Evolutionary conservation across 2,797 vertebrate genomes (phyloP).

Genomic region (Epinephelus malabaricus): DNA sequence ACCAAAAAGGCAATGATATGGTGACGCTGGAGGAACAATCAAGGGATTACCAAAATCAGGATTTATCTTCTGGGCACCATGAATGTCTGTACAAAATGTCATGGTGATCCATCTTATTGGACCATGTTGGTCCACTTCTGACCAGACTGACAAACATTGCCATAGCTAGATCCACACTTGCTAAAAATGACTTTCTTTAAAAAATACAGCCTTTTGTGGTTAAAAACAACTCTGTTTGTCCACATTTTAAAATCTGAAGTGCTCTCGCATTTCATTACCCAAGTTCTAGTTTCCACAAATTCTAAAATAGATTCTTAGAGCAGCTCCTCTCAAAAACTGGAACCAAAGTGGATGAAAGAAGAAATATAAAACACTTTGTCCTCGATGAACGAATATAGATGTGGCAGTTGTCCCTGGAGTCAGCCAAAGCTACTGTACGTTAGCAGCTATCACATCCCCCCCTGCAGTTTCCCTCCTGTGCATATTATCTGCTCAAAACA

Average conservation of each 20-base stretch:
- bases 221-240: constrained; percentile 13
- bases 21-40: no score
- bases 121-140: neutral
- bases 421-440: constrained; percentile 52
- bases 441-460: constrained; percentile 45
- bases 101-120: neutral
- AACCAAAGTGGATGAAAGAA: constrained; percentile 56
- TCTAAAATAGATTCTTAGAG: constrained; percentile 34
- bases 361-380: constrained; percentile 28
- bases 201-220: neutral
- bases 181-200: neutral
- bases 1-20: no score
- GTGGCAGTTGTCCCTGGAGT: constrained; percentile 47
- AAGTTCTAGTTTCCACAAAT: constrained; percentile 54
- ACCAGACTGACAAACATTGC: neutral
- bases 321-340: constrained; percentile 33
- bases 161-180: neutral
- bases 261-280: constrained; percentile 9
- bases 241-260: neutral
- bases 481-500: constrained; percentile 78
- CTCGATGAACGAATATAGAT: constrained; percentile 36
- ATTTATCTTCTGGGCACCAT: neutral
- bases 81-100: neutral
- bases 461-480: constrained; percentile 42
- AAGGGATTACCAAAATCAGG: no score